These are phyloP conservation scores for Amiota communis DNA, from an alignment of 2,888 invertebrate genomes.

Conservation along the genomic window DNA sequence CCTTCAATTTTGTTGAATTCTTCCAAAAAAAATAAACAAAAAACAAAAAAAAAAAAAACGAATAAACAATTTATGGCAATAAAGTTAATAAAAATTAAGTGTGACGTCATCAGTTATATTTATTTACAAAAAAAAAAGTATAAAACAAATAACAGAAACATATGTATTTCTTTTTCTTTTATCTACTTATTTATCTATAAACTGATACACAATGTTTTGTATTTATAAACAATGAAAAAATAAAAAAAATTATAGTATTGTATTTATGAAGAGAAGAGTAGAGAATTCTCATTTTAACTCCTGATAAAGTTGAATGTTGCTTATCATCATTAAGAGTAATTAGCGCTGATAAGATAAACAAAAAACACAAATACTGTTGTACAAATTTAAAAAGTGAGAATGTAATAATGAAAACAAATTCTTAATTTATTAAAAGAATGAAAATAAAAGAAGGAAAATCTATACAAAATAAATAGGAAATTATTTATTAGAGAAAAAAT, in stretches of 20 bases:
- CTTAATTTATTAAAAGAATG: background rate
- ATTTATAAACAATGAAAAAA: constrained; percentile 1
- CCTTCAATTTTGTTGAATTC: no score
- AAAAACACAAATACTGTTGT: background rate
- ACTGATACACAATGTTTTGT: constrained; percentile 1
- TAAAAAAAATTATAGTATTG: background rate
- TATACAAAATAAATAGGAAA: background rate
- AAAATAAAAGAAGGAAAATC: background rate
- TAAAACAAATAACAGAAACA: background rate
- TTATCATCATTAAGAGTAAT: constrained; percentile 17
- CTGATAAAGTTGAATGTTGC: constrained; percentile 13
- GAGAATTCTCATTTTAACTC: no score
- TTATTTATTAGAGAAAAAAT: no score
- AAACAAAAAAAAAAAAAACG: no score
- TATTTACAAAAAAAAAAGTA: background rate
- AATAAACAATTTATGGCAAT: no score
- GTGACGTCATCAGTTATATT: constrained; percentile 11
- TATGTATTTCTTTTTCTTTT: background rate
- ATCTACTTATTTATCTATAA: background rate
- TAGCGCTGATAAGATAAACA: constrained; percentile 26
- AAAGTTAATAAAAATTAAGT: background rate
- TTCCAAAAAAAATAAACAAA: no score
- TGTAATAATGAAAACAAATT: background rate
- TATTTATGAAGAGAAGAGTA: no score
- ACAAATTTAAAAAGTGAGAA: constrained; percentile 7